Conservation (phyloP, 2,888 invertebrate species). For the Keiferia lycopersicella region DNA sequence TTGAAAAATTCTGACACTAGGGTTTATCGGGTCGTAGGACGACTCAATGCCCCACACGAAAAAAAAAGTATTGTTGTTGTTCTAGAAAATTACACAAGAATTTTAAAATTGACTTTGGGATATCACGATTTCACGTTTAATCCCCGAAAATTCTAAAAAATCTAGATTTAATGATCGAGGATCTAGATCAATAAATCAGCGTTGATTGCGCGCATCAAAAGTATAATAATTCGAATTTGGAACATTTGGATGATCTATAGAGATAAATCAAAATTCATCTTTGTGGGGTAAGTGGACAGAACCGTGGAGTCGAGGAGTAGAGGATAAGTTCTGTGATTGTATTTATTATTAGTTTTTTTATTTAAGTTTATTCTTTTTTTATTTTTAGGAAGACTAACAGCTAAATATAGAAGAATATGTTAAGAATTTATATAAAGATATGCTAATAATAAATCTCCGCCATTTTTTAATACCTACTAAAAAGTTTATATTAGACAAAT, state of each 20-base stretch:
- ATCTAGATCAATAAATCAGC: conserved; percentile 29
- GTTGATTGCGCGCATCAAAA: conserved; percentile 26
- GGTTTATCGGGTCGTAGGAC: too few species aligned
- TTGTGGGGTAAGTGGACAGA: conserved; percentile 4
- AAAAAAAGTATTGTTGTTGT: too few species aligned
- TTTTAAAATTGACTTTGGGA: neutral
- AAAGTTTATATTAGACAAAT: too few species aligned
- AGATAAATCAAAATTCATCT: conserved; percentile 14
- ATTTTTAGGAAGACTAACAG: too few species aligned
- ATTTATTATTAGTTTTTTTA: neutral
- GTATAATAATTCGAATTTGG: conserved; percentile 20
- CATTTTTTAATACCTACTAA: too few species aligned
- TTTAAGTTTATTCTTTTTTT: too few species aligned
- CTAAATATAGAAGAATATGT: too few species aligned
- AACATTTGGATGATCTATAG: conserved; percentile 17
- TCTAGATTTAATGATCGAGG: conserved; percentile 21
- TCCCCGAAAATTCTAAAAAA: conserved; percentile 8
- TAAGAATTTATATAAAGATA: too few species aligned
- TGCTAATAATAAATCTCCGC: too few species aligned
- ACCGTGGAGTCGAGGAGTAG: neutral
- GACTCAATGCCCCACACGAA: too few species aligned
- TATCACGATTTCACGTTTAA: conserved; percentile 17
- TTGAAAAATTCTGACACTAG: too few species aligned
- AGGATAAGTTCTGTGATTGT: neutral
- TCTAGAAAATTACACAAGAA: too few species aligned